Percentiles rank a stretch among this genome's conserved stretches.
These are phyloP conservation scores for Drosophila subpulchrella DNA, from an alignment of 1,140 invertebrate genomes.

Conservation along the genomic window DNA sequence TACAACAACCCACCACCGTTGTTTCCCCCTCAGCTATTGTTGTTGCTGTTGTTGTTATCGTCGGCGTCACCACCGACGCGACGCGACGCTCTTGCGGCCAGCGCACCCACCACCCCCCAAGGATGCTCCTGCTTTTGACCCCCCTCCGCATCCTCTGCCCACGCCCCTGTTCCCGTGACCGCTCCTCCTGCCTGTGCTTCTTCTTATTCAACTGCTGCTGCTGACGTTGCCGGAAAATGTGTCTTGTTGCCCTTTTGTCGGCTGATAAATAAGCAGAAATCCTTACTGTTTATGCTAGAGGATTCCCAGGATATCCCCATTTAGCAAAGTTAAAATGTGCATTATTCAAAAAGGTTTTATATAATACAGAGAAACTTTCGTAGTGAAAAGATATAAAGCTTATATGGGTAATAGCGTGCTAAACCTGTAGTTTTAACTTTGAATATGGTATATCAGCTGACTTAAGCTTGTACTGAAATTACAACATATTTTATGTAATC, in stretches of 20 bases:
- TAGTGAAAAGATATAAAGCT: not conserved
- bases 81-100: slow-evolving; percentile 40
- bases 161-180: slow-evolving; percentile 1
- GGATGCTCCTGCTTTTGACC: slow-evolving; percentile 38
- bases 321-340: not conserved
- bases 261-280: slow-evolving; percentile 2
- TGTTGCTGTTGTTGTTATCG: slow-evolving; percentile 37
- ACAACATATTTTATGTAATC: too few species aligned
- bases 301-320: not conserved
- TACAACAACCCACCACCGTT: slow-evolving; percentile 52
- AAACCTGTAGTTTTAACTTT: not conserved
- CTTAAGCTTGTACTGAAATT: too few species aligned
- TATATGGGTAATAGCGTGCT: not conserved
- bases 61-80: slow-evolving; percentile 54
- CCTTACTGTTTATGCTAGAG: not conserved
- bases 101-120: slow-evolving; percentile 45
- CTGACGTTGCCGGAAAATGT: slow-evolving; percentile 66
- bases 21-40: slow-evolving; percentile 13
- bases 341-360: not conserved
- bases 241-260: slow-evolving; percentile 38
- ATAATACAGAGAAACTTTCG: not conserved
- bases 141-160: not conserved
- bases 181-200: slow-evolving; percentile 23
- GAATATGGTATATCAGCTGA: too few species aligned
- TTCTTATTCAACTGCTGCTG: slow-evolving; percentile 58